Conservation (phyloP, 2,888 invertebrate genomes). For the Salpingus planirostris region DNA sequence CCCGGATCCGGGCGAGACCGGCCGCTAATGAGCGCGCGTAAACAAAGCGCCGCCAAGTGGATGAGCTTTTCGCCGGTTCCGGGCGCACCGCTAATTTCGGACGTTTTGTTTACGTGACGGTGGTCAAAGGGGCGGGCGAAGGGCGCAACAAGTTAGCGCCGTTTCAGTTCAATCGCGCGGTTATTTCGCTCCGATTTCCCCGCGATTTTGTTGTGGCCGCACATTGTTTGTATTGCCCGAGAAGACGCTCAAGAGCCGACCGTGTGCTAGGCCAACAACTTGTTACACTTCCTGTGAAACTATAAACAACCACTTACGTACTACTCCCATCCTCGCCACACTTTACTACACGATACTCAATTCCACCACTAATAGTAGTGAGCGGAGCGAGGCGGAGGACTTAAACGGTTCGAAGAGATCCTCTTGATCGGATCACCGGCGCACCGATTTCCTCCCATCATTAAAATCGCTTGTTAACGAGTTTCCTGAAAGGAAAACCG, state of each 20-base stretch:
- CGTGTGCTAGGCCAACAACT: conserved; percentile 24
- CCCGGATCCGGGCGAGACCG: too few species aligned
- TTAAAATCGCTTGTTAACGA: conserved; percentile 3
- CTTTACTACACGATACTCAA: too few species aligned
- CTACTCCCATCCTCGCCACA: too few species aligned
- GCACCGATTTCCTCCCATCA: neutral
- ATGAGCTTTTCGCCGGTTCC: too few species aligned
- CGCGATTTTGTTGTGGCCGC: conserved; percentile 23
- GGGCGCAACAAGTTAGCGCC: conserved; percentile 22
- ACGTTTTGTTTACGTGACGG: conserved; percentile 18
- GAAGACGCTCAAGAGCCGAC: conserved; percentile 21
- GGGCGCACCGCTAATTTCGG: too few species aligned
- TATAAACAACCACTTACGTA: conserved; percentile 21
- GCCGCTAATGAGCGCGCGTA: too few species aligned
- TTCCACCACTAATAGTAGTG: too few species aligned
- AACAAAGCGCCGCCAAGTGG: too few species aligned
- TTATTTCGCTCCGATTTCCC: conserved; percentile 16
- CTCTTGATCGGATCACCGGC: neutral
- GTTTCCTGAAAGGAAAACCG: too few species aligned
- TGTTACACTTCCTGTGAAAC: conserved; percentile 25
- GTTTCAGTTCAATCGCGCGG: conserved; percentile 17
- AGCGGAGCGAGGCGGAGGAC: too few species aligned
- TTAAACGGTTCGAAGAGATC: too few species aligned
- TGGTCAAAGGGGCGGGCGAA: conserved; percentile 16
- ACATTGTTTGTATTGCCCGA: conserved; percentile 26